Evolutionary conservation across 2,797 vertebrate species (phyloP).

Genomic region (Sebastes steindachneri): DNA sequence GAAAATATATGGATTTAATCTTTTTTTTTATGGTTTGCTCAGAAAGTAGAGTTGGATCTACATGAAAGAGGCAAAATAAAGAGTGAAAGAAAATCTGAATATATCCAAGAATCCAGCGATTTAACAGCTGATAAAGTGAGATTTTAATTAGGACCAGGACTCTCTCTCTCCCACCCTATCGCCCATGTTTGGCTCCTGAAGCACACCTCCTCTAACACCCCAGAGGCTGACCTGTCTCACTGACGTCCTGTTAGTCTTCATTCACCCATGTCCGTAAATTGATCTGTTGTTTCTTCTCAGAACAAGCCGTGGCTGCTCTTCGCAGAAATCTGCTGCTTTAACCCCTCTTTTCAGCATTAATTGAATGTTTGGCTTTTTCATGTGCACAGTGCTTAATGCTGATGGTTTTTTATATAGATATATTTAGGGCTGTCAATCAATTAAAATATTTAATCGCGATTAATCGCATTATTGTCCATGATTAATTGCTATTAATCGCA

Average conservation of each 20-base stretch:
- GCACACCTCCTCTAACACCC: not conserved
- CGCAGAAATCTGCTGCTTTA: constrained; percentile 39
- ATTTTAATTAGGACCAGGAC: constrained; percentile 24
- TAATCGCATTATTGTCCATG: too few species aligned
- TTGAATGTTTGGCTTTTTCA: constrained; percentile 9
- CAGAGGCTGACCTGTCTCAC: constrained; percentile 26
- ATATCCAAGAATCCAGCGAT: constrained; percentile 4
- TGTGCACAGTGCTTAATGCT: not conserved
- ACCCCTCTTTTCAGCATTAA: constrained; percentile 6
- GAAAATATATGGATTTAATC: constrained; percentile 46
- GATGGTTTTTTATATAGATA: not conserved
- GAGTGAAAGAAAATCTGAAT: constrained; percentile 8
- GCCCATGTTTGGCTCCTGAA: constrained; percentile 3
- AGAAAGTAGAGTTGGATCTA: constrained; percentile 25
- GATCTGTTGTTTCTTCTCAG: constrained; percentile 59
- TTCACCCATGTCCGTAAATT: constrained; percentile 49
- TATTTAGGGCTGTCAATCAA: too few species aligned
- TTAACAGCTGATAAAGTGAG: not conserved
- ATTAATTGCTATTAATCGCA: too few species aligned
- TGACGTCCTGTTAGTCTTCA: constrained; percentile 45
- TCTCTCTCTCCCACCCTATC: too few species aligned
- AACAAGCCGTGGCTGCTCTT: constrained; percentile 38
- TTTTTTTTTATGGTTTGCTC: constrained; percentile 15
- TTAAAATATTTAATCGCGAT: too few species aligned
- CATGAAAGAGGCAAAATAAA: constrained; percentile 31